Conservation (phyloP, 2,888 invertebrate species). For the Tanypteryx hageni region DNA sequence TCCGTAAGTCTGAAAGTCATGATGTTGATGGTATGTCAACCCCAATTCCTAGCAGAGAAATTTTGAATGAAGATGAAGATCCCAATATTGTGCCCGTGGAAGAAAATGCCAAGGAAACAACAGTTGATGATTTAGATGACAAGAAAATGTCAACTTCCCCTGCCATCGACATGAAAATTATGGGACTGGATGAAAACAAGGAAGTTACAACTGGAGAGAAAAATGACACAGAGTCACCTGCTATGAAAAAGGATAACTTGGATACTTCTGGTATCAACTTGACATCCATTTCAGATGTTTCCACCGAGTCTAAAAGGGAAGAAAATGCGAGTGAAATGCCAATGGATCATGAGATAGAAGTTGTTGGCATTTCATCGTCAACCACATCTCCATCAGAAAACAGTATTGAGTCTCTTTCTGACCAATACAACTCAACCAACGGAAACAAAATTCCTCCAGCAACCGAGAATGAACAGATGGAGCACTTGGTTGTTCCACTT, state of each 20-base stretch:
- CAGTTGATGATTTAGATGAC: conserved; percentile 27
- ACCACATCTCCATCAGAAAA: conserved; percentile 48
- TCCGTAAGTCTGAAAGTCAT: neutral
- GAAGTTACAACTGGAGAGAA: neutral
- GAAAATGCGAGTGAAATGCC: neutral
- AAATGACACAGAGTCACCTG: neutral
- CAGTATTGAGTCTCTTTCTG: conserved; percentile 26
- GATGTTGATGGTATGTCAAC: neutral
- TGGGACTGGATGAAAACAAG: neutral
- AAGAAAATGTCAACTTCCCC: neutral
- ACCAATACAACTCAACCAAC: neutral
- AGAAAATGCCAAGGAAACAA: conserved; percentile 26
- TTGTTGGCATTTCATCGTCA: neutral
- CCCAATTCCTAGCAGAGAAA: neutral
- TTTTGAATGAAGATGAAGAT: conserved; percentile 10
- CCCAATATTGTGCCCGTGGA: conserved; percentile 34
- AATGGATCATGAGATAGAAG: neutral
- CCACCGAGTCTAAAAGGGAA: neutral
- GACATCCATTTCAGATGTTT: neutral
- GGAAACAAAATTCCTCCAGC: neutral
- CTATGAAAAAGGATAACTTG: neutral
- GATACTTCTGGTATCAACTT: neutral
- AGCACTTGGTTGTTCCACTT: neutral
- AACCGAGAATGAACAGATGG: conserved; percentile 34
- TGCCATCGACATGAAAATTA: neutral